Conservation (phyloP, 2,113 vertebrate genomes). For the Agapornis roseicollis region DNA sequence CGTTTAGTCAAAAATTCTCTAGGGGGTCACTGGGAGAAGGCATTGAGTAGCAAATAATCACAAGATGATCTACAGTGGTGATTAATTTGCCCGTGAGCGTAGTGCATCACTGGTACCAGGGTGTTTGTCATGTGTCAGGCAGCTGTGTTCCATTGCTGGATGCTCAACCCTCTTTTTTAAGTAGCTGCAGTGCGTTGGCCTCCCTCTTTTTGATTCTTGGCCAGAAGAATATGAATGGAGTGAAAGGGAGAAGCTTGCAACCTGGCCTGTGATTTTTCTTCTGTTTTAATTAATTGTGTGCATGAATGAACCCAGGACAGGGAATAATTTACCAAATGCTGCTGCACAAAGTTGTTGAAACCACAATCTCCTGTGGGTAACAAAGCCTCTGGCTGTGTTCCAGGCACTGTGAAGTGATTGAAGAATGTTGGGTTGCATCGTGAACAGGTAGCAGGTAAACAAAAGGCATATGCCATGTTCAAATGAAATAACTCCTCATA, state of each 20-base stretch:
- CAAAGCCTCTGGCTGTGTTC: neutral
- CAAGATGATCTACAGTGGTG: neutral
- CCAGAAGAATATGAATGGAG: neutral
- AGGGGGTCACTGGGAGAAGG: neutral
- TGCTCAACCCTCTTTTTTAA: neutral
- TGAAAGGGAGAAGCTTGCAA: neutral
- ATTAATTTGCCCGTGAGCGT: neutral
- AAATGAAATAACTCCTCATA: neutral
- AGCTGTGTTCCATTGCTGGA: neutral
- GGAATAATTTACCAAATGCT: neutral
- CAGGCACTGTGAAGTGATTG: neutral
- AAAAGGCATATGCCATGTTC: neutral
- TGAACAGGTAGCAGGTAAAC: conserved; percentile 27
- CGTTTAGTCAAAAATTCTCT: neutral
- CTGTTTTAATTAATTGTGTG: neutral
- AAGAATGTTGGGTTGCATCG: neutral
- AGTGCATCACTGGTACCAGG: neutral
- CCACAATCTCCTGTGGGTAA: neutral
- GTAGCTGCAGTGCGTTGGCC: neutral
- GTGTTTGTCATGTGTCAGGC: neutral
- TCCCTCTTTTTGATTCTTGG: neutral
- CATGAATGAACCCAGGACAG: neutral
- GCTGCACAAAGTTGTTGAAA: neutral
- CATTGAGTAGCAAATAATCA: neutral
- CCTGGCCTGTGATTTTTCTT: neutral